Conservation (phyloP, 2,113 vertebrate species). For the Shinisaurus crocodilurus region DNA sequence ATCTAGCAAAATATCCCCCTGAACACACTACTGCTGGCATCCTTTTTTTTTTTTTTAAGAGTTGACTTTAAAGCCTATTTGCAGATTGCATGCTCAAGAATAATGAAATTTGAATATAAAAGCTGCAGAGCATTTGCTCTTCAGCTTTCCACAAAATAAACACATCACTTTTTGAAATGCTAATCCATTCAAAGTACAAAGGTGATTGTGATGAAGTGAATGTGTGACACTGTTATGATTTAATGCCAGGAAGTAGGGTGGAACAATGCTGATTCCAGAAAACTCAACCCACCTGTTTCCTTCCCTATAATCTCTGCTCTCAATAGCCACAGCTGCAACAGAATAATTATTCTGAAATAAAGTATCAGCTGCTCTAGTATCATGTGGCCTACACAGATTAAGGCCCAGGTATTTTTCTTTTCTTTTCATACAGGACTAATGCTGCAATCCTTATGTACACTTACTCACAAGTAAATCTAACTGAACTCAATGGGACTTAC, state of each 20-base stretch:
- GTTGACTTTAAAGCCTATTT: slow-evolving; percentile 64
- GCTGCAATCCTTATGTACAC: background rate
- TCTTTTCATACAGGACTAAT: background rate
- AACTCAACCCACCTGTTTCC: background rate
- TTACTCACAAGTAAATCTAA: background rate
- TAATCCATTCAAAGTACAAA: slow-evolving; percentile 57
- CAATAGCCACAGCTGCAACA: background rate
- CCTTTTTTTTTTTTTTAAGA: slow-evolving; percentile 36
- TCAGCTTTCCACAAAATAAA: slow-evolving; percentile 62
- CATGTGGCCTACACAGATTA: background rate
- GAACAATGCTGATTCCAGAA: slow-evolving; percentile 44
- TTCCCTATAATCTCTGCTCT: background rate
- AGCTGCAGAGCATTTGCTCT: slow-evolving; percentile 62
- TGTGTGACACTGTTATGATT: slow-evolving; percentile 38
- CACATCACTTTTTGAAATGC: slow-evolving; percentile 62
- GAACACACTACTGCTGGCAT: slow-evolving; percentile 55
- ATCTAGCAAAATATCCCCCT: background rate
- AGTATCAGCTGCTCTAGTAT: background rate
- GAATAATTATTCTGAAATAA: background rate
- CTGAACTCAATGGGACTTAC: background rate
- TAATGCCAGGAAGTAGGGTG: slow-evolving; percentile 60
- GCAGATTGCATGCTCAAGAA: slow-evolving; percentile 64
- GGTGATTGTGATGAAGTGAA: slow-evolving; percentile 45
- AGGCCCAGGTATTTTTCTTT: background rate
- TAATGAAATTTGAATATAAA: slow-evolving; percentile 74